phyloP scores from a whole-genome alignment of 2,888 invertebrate species.

The Sympetrum striolatum region DNA sequence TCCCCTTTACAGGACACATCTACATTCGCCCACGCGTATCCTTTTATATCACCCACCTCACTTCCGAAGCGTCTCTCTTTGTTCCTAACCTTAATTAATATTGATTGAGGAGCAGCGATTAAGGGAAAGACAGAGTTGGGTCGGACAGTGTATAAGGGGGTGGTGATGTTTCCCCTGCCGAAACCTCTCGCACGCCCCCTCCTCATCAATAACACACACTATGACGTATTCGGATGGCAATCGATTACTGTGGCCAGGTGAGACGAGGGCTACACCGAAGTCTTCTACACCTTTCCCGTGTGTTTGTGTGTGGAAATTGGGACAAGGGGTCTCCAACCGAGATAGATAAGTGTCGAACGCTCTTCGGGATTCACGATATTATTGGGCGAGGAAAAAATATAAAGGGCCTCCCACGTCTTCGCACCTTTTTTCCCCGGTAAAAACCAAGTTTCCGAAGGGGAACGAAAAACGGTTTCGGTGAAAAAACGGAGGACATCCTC shows the following conservation, averaged over 20 bases:
- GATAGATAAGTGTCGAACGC: not conserved
- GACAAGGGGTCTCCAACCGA: not conserved
- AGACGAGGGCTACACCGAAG: not conserved
- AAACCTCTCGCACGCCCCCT: not conserved
- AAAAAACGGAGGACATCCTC: not conserved
- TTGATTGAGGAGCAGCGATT: conserved; percentile 32
- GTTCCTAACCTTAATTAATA: conserved; percentile 31
- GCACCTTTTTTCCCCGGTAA: not conserved
- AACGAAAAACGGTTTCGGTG: not conserved
- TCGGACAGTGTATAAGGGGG: not conserved
- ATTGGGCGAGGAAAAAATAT: not conserved
- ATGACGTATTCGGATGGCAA: conserved; percentile 20
- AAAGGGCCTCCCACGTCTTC: not conserved
- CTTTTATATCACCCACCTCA: not conserved
- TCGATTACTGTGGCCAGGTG: conserved; percentile 30
- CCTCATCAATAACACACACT: conserved; percentile 34
- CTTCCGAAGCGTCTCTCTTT: not conserved
- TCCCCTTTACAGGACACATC: not conserved
- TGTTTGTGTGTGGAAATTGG: not conserved
- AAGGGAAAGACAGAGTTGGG: not conserved
- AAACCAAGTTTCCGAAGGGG: not conserved
- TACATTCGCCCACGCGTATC: not conserved
- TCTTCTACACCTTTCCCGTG: not conserved
- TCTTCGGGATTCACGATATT: not conserved
- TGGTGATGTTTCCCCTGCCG: not conserved